Evolutionary conservation across 2,888 invertebrate genomes (phyloP).

Genomic region (Trichopria drosophilae): DNA sequence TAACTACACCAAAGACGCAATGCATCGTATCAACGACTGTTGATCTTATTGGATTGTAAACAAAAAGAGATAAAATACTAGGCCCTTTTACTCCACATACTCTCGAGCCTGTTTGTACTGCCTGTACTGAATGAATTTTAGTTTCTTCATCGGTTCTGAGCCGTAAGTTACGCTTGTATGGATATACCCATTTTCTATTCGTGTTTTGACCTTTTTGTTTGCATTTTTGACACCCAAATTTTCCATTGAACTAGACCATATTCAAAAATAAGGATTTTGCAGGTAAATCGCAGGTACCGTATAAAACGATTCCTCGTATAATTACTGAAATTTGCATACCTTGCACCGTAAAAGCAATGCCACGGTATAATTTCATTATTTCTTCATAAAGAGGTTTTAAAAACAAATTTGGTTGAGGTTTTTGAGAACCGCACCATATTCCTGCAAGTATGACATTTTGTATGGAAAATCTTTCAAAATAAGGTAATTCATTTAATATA

Average conservation of each 20-base stretch:
- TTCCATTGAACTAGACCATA: conserved; percentile 20
- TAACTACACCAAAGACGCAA: conserved; percentile 14
- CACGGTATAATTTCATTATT: conserved; percentile 10
- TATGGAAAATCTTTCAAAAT: conserved; percentile 23
- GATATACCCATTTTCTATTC: conserved; percentile 14
- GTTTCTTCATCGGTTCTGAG: conserved; percentile 21
- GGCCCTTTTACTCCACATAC: conserved; percentile 29
- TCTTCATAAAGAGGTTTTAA: conserved; percentile 18
- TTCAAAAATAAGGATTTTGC: conserved; percentile 31
- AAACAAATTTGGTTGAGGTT: conserved; percentile 29
- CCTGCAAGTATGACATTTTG: conserved; percentile 37
- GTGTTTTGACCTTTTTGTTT: conserved; percentile 5
- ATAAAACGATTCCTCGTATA: conserved; percentile 17
- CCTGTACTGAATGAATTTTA: conserved; percentile 11
- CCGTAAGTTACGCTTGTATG: conserved; percentile 14
- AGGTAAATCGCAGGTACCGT: conserved; percentile 24
- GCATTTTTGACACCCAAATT: conserved; percentile 26
- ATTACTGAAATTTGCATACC: background rate
- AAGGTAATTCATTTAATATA: conserved; percentile 36
- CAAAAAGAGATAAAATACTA: conserved; percentile 19
- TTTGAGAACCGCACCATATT: conserved; percentile 32
- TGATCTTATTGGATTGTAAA: conserved; percentile 13
- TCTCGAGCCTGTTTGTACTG: background rate
- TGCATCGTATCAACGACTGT: conserved; percentile 25
- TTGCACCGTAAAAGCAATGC: conserved; percentile 11